Percentiles rank a stretch among this genome's conserved stretches.
phyloP scores from a whole-genome alignment of 2,888 invertebrate species.

The Diloba caeruleocephala region DNA sequence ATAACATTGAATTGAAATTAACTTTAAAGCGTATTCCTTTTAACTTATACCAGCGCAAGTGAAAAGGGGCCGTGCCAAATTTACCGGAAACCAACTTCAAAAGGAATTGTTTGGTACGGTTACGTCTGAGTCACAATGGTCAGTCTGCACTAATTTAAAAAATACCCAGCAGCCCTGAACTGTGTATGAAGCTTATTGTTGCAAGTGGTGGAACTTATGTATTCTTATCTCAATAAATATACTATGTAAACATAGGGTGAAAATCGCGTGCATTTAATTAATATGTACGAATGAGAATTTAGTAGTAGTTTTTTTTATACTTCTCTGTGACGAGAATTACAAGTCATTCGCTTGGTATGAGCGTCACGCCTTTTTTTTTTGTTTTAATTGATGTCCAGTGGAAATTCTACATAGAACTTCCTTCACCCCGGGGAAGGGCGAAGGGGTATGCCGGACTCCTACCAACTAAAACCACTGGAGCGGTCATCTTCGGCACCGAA shows the following conservation, averaged over 20 bases:
- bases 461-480: too few relatives aligned
- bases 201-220: conserved; percentile 2
- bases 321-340: too few relatives aligned
- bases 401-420: too few relatives aligned
- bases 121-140: conserved; percentile 52
- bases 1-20: too few relatives aligned
- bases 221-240: conserved; percentile 6
- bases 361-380: too few relatives aligned
- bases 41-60: conserved; percentile 24
- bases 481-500: too few relatives aligned
- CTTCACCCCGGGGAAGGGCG: too few relatives aligned
- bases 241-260: conserved; percentile 20
- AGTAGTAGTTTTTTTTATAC: too few relatives aligned
- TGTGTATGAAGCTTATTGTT: conserved; percentile 30
- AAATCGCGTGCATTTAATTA: not conserved
- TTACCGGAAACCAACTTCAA: conserved; percentile 69
- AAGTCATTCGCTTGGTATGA: too few relatives aligned
- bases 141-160: conserved; percentile 48
- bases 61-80: conserved; percentile 63
- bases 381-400: too few relatives aligned
- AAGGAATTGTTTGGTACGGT: conserved; percentile 64
- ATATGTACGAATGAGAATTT: too few relatives aligned
- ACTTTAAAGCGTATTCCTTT: not conserved
- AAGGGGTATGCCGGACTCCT: too few relatives aligned
- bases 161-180: conserved; percentile 29